Evolutionary conservation across 2,888 invertebrate genomes (phyloP).

Genomic region (Drosophila austrosaltans): DNA sequence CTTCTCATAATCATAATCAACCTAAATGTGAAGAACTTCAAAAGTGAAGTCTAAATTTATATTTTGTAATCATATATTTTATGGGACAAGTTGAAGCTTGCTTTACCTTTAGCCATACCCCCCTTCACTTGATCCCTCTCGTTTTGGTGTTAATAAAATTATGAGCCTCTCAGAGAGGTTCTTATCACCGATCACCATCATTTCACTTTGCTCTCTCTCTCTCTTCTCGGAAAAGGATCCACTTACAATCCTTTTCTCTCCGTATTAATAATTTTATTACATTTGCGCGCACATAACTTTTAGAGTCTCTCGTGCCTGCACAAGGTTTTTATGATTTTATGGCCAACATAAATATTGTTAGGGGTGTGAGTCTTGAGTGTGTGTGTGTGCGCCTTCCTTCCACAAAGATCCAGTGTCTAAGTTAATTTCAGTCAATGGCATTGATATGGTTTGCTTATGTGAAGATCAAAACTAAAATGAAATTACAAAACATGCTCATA

Average conservation of each 20-base stretch:
- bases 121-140: conserved; percentile 27
- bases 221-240: conserved; percentile 46
- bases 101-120: not conserved
- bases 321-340: conserved; percentile 55
- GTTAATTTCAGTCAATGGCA: conserved; percentile 49
- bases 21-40: conserved; percentile 57
- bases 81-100: conserved; percentile 59
- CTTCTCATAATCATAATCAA: conserved; percentile 73
- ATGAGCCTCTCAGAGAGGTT: conserved; percentile 45
- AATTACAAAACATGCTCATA: conserved; percentile 41
- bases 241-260: conserved; percentile 55
- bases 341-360: conserved; percentile 53
- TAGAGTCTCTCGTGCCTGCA: conserved; percentile 35
- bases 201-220: not conserved
- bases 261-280: conserved; percentile 74
- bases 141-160: conserved; percentile 70
- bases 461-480: conserved; percentile 25
- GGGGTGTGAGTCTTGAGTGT: conserved; percentile 19
- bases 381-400: conserved; percentile 4
- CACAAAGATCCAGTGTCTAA: conserved; percentile 33
- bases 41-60: conserved; percentile 63
- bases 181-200: too few species aligned
- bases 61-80: conserved; percentile 77
- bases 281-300: conserved; percentile 70
- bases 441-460: conserved; percentile 47